Evolutionary conservation across 2,888 invertebrate genomes (phyloP), one percentile per base, ranked within the genome.

Genomic region (Seladonia tumulorum): DNA sequence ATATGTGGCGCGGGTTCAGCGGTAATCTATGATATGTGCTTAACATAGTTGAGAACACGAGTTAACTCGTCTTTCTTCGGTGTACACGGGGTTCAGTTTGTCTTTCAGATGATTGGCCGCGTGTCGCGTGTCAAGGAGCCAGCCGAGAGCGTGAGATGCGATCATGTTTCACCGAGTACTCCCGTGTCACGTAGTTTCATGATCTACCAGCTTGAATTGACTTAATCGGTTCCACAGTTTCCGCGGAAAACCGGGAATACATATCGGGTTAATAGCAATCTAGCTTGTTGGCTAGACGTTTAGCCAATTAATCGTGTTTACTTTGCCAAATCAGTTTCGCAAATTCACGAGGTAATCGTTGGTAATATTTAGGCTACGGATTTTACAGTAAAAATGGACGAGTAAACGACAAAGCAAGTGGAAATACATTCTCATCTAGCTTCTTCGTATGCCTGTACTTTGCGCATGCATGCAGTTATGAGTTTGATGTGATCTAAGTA

Each of bases 61-160:
- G 57, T 73, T 42, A 39, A 68, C 66, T 60, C 53, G 47, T 18
- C 60, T 77, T 57, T 68, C 57, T 14, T 35, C 39, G 14, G 66
- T 66, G n/a, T 35, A 22, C 18, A 73, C 42, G 35, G 63, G 83
- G 35, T 75, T 83, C 74, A 79, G 80, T 85, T 85, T 85, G 82
- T 79, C 80, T 88, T 88, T 85, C 81, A 71, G 47, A 16, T 76
- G 87, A 89, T 88, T 72, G 81, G 81, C 45, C 29, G 49, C 63
- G 80, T 80, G 71, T 80, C 60, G 76, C 66, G 60, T 81, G 83
- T 87, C 79, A 66, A 78, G 75, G 81, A 81, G 88, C 76, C 82
- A 82, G 76, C 87, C 87, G 80, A 68, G 79, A 89, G 85, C 87
- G 74, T 25, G 78, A 84, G 71, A 76, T 73, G 81, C 72, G 60